A percentile compares a stretch with the other conserved stretches of the same genome.
phyloP scores from a whole-genome alignment of 2,113 vertebrate genomes.

The Sturnira hondurensis region DNA sequence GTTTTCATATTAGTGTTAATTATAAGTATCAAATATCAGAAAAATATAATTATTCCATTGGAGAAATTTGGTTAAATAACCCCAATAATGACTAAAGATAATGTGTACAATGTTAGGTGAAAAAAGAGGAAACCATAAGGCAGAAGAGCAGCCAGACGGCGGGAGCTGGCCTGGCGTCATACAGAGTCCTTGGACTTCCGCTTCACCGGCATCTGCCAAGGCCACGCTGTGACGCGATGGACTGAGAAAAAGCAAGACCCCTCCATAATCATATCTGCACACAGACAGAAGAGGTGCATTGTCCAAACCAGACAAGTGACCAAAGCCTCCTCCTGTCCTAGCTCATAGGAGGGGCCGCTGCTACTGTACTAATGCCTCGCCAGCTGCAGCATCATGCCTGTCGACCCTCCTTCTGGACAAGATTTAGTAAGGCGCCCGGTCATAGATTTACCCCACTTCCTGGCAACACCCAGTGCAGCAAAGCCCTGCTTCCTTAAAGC shows the following conservation, averaged over 20 bases:
- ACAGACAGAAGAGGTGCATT: not conserved
- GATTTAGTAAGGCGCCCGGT: not conserved
- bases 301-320: not conserved
- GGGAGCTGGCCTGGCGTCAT: not conserved
- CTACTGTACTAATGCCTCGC: not conserved
- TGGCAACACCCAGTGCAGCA: not conserved
- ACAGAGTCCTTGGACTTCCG: not conserved
- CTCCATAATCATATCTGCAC: not conserved
- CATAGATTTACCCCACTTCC: not conserved
- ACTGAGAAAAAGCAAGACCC: not conserved
- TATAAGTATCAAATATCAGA: not conserved
- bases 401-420: not conserved
- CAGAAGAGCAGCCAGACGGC: not conserved
- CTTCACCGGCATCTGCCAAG: not conserved
- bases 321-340: not conserved
- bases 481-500: not conserved
- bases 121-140: not conserved
- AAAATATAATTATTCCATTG: not conserved
- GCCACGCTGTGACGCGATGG: not conserved
- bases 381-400: not conserved
- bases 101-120: not conserved
- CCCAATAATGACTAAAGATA: not conserved
- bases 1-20: constrained; percentile 12
- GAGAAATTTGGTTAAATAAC: constrained; percentile 10
- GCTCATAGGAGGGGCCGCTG: not conserved